Evolutionary conservation across 37 sponge, comb jelly and placozoan genomes (phyloP).

Genomic region (Halisarca cf. caerulea): DNA sequence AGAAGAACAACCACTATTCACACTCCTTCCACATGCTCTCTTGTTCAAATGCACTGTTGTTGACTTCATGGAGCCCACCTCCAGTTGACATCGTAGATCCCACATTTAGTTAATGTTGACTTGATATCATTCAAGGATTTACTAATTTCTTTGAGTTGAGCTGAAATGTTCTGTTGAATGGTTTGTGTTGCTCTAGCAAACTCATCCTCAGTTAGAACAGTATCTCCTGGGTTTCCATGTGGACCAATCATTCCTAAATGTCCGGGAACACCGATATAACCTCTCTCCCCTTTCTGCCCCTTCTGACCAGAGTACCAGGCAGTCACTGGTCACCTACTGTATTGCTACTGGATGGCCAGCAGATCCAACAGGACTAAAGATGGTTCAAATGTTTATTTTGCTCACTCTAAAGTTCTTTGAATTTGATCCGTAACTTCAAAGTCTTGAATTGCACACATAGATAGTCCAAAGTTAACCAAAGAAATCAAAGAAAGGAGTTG

Average conservation of each 20-base stretch:
- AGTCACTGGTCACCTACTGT: background rate
- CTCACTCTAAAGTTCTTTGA: too few relatives aligned
- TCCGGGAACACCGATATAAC: background rate
- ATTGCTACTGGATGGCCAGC: background rate
- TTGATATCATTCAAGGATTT: background rate
- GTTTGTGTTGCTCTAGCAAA: background rate
- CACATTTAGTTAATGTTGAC: slow-evolving; percentile 6
- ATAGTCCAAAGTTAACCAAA: too few relatives aligned
- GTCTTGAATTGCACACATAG: too few relatives aligned
- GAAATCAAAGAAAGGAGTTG: too few relatives aligned
- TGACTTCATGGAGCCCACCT: background rate
- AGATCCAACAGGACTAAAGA: too few relatives aligned
- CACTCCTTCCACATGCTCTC: slow-evolving; percentile 26
- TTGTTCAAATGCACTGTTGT: background rate
- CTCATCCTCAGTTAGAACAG: background rate
- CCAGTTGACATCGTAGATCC: background rate
- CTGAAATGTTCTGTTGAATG: background rate
- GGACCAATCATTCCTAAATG: background rate
- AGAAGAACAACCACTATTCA: slow-evolving; percentile 30
- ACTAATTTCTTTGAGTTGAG: background rate
- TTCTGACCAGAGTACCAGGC: background rate
- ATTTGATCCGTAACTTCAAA: too few relatives aligned
- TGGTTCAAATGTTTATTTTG: too few relatives aligned
- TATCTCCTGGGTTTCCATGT: background rate
- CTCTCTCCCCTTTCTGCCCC: background rate